Conservation (phyloP, 2,888 invertebrate species). For the Cephus pygmeus region DNA sequence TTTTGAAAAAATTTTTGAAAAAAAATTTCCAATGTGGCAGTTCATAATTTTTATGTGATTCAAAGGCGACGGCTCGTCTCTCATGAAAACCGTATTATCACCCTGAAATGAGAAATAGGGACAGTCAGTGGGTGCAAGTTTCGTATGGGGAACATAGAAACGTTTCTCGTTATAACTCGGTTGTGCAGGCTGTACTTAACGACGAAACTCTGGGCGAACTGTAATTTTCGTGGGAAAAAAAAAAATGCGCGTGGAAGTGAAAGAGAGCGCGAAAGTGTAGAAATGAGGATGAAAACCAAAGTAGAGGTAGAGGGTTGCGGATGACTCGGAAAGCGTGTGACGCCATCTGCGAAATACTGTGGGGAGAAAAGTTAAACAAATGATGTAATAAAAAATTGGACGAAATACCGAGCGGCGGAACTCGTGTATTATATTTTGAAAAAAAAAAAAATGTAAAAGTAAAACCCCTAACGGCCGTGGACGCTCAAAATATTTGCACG, state of each 20-base stretch:
- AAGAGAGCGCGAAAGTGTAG: slow-evolving; percentile 5
- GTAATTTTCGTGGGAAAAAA: slow-evolving; percentile 53
- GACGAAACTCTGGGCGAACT: slow-evolving; percentile 61
- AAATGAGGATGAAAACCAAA: slow-evolving; percentile 21
- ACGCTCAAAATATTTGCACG: background rate
- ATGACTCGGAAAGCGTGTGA: slow-evolving; percentile 30
- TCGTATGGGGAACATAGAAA: slow-evolving; percentile 40
- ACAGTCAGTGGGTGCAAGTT: slow-evolving; percentile 45
- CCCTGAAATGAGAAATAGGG: background rate
- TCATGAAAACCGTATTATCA: slow-evolving; percentile 59
- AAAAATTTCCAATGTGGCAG: background rate
- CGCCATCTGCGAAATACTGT: slow-evolving; percentile 46
- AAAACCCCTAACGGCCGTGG: background rate
- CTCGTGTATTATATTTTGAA: background rate
- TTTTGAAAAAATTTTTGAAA: background rate
- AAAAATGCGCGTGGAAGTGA: background rate
- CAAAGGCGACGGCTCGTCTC: background rate
- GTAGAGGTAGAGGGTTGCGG: slow-evolving; percentile 27
- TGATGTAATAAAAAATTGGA: slow-evolving; percentile 40
- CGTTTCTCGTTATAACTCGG: slow-evolving; percentile 57
- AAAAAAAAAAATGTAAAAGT: background rate
- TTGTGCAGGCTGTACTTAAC: slow-evolving; percentile 64
- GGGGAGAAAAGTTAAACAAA: slow-evolving; percentile 48
- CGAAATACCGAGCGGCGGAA: background rate
- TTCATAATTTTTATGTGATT: background rate